Evolutionary conservation across 2,113 vertebrate genomes (phyloP).

Genomic region (Gavialis gangeticus): DNA sequence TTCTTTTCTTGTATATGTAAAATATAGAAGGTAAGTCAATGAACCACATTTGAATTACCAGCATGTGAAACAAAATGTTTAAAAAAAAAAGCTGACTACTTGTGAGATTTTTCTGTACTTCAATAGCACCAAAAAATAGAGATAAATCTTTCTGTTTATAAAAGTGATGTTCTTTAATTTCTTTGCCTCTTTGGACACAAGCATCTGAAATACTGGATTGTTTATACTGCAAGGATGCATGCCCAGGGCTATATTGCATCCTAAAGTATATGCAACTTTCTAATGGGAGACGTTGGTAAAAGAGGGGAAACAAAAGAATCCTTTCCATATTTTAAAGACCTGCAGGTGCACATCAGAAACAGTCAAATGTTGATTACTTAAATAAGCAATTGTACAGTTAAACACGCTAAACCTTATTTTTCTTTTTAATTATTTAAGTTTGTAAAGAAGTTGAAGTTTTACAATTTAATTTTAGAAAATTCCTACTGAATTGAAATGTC

Average conservation of each 20-base stretch:
- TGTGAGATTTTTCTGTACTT: background rate
- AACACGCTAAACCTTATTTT: background rate
- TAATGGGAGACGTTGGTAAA: constrained; percentile 20
- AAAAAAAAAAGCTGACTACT: background rate
- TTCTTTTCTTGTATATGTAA: no score
- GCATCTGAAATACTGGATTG: background rate
- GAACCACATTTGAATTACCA: background rate
- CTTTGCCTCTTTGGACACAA: background rate
- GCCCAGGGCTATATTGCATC: background rate
- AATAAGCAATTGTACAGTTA: constrained; percentile 19
- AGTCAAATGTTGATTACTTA: background rate
- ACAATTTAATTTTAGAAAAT: background rate
- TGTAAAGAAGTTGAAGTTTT: background rate
- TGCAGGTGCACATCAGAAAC: background rate
- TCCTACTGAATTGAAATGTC: background rate
- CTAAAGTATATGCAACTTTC: constrained; percentile 31
- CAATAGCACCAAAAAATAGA: background rate
- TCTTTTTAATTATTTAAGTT: background rate
- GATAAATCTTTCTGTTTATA: background rate
- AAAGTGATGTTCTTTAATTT: background rate
- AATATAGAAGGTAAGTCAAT: background rate
- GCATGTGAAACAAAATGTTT: background rate
- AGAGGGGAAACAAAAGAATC: background rate
- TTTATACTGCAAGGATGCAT: background rate
- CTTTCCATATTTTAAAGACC: constrained; percentile 14